Evolutionary conservation across 2,113 vertebrate genomes (phyloP).

Genomic region (Hymenochirus boettgeri): DNA sequence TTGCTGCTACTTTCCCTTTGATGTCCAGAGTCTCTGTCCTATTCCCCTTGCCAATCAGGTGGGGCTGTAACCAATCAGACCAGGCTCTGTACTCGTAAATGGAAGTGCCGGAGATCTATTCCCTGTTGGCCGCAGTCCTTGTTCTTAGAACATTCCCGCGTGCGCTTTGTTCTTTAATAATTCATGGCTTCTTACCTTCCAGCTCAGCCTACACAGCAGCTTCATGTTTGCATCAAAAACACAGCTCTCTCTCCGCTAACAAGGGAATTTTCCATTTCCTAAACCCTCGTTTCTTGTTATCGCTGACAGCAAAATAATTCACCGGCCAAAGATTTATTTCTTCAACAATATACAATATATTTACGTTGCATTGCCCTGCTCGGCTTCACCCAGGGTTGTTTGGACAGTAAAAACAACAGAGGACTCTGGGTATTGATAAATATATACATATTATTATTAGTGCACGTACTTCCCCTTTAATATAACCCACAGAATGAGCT

Average conservation of each 20-base stretch:
- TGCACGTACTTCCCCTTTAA: too few relatives aligned
- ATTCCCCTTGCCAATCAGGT: too few relatives aligned
- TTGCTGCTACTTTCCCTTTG: too few relatives aligned
- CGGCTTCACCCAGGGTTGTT: not conserved
- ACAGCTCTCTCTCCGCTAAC: slow-evolving; percentile 70
- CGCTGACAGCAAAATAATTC: slow-evolving; percentile 79
- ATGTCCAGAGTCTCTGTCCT: too few relatives aligned
- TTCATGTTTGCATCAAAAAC: slow-evolving; percentile 56
- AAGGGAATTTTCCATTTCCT: slow-evolving; percentile 72
- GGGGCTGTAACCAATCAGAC: too few relatives aligned
- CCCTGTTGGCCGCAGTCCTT: slow-evolving; percentile 25
- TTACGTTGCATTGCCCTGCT: not conserved
- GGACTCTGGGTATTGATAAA: too few relatives aligned
- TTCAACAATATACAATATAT: slow-evolving; percentile 16
- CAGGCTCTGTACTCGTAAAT: too few relatives aligned
- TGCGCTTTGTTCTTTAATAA: slow-evolving; percentile 50
- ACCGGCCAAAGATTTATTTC: slow-evolving; percentile 70
- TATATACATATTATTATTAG: too few relatives aligned
- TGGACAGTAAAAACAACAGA: not conserved
- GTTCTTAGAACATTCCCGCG: slow-evolving; percentile 45
- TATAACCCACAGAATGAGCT: too few relatives aligned
- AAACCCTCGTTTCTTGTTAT: slow-evolving; percentile 86
- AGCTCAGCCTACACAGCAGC: slow-evolving; percentile 36
- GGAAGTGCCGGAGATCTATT: not conserved
- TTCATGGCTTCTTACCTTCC: slow-evolving; percentile 43